Evolutionary conservation across 23 tunicate genomes (phyloP), one percentile per base, ranked within the genome.

Genomic region (Styela plicata): DNA sequence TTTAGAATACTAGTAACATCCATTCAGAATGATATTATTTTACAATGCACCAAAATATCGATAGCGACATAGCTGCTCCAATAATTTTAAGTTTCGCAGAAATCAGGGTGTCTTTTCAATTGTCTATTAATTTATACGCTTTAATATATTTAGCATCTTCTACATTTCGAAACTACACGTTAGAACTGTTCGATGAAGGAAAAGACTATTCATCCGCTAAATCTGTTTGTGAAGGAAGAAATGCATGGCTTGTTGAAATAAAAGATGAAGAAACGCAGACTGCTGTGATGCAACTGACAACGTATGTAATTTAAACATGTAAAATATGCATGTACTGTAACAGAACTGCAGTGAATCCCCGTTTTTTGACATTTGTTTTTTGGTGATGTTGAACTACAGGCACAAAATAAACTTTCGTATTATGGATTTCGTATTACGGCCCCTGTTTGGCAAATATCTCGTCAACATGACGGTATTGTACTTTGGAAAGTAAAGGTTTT

Each of bases 231-330:
- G 31, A 25, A 25, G 71, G n/a, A 67, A 67, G 71, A 67, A 67
- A 67, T 67, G 30, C 71, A 67, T 67, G 71, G 71, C 71, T 67
- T 22, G 71, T 67, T 67, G 71, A 67, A 24, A 67, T 67, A 25
- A 67, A 67, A 67, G 31, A 67, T 67, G 32, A 67, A 67, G 32
- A 67, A 67, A 67, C 31, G 17, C 71, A 67, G 0, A 0, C 16
- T 67, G 71, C 71, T 18, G 71, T 67, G 32, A 67, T 7, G 13
- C 7, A 44, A 44, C 57, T 44, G 7, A 44, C 13, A 5, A 13
- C 7, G 57, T 44, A 13, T 5, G 57, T 44, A 5, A 5, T 5
- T 44, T 7, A 5, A 44, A 44, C 57, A 44, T 44, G 57, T 44
- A 44, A n/a, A n/a, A n/a, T n/a, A n/a, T n/a, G n/a, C n/a, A n/a